Evolutionary conservation across 2,888 invertebrate genomes (phyloP), one percentile per base, ranked within the genome.

Genomic region (Agonopterix arenella): DNA sequence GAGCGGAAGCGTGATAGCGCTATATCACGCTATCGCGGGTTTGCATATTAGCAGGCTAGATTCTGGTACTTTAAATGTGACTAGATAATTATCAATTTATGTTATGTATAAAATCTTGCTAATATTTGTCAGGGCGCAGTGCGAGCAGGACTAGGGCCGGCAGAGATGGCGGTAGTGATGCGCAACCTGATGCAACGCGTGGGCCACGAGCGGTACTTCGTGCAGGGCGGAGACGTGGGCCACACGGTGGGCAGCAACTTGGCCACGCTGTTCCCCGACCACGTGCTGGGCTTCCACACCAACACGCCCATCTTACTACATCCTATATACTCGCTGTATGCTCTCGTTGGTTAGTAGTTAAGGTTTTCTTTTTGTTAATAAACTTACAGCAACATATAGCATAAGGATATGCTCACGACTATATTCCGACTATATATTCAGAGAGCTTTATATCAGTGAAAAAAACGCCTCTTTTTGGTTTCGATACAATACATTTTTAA

Each of bases 171-270:
- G 0, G 84, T 90, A 0, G 68, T 93, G 1, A 80, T 95, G 60
- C 89, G 89, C 51, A 93, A 93, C 62, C 82, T 96, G 5, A 95
- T 96, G 95, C 65, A 85, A 9, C 84, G 93, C 4, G 70, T 96
- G 0, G 93, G 93, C 0, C 89, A 89, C 66, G 58, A 90, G 0
- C 79, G 88, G 52, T 96, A 91, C 76, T 93, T 93, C 64, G 73
- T 92, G 0, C 95, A 95, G 60, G 95, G 94, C 0, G 94, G 95
- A 0, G 95, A 94, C 68, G 91, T 93, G 89, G 96, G 96, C 0
- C 84, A 92, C 4, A 11, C 86, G 0, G 90, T 95, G 4, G 91
- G 90, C 0, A 76, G 90, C 0, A 66, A 84, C 11, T 82, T 96
- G 79, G 91, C 93, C 0, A 89, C 90, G 0, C 56, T 93, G 11